These are phyloP conservation scores for Diadegma fenestrale DNA, from an alignment of 2,888 invertebrate species.

Conservation along the genomic window DNA sequence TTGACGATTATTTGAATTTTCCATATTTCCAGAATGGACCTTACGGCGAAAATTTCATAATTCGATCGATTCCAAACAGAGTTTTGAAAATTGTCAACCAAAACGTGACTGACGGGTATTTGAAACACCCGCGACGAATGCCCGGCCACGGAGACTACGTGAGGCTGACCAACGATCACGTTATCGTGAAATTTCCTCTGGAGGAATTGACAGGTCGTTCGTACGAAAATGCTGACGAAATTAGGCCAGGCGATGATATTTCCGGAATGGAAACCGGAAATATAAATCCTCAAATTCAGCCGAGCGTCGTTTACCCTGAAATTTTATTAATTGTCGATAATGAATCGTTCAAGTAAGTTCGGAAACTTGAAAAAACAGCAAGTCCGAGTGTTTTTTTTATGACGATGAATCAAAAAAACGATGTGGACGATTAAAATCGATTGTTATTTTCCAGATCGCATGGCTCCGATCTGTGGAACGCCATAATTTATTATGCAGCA, in stretches of 20 bases:
- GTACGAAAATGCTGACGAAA: neutral
- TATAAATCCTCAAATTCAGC: neutral
- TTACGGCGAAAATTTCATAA: conserved; percentile 56
- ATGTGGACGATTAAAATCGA: neutral
- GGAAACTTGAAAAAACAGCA: neutral
- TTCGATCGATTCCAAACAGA: conserved; percentile 60
- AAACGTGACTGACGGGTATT: conserved; percentile 42
- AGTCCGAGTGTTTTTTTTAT: no score
- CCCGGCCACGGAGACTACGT: neutral
- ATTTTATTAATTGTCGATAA: conserved; percentile 64
- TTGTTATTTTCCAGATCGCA: conserved; percentile 48
- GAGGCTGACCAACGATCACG: conserved; percentile 51
- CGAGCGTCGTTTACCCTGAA: conserved; percentile 65
- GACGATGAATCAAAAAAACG: no score
- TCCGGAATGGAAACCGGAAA: neutral
- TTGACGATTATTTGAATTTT: neutral
- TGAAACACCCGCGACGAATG: conserved; percentile 22
- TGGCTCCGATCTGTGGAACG: conserved; percentile 48
- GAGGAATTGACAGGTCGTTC: neutral
- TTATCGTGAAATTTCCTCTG: conserved; percentile 51
- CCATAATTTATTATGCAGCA: conserved; percentile 53
- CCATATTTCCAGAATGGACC: conserved; percentile 54
- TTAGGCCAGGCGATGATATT: neutral
- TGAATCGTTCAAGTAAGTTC: conserved; percentile 66
- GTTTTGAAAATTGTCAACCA: conserved; percentile 51